Evolutionary conservation across 2,888 invertebrate genomes (phyloP).

Genomic region (Morpho helenor): DNA sequence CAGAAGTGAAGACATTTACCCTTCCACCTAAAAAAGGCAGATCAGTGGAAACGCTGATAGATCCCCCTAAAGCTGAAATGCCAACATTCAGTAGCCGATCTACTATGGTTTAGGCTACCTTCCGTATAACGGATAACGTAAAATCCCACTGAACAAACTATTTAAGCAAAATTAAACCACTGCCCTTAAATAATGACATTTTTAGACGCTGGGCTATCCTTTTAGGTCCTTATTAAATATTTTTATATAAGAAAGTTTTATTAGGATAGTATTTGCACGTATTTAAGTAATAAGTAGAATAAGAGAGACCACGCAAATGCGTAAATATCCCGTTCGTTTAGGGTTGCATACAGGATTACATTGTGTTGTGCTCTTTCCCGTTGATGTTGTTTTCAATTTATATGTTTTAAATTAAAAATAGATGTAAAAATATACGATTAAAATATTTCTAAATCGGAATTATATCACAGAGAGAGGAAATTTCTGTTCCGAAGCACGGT

Average conservation of each 20-base stretch:
- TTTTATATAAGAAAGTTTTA: not conserved
- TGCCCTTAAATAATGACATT: constrained; percentile 29
- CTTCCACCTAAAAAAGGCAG: constrained; percentile 63
- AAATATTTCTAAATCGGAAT: constrained; percentile 24
- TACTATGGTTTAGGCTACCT: constrained; percentile 59
- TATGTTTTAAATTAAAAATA: constrained; percentile 29
- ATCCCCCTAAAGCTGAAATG: constrained; percentile 56
- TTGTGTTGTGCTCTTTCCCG: constrained; percentile 43
- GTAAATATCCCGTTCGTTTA: not conserved
- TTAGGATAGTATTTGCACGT: constrained; percentile 10
- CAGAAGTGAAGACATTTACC: constrained; percentile 65
- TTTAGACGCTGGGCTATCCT: constrained; percentile 23
- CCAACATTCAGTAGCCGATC: constrained; percentile 65
- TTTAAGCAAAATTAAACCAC: constrained; percentile 15
- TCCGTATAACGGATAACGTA: not conserved
- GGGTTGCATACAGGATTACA: constrained; percentile 11
- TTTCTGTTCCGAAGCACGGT: constrained; percentile 72
- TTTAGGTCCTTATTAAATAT: constrained; percentile 6
- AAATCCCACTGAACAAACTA: constrained; percentile 31
- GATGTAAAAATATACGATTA: constrained; percentile 29
- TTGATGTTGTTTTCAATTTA: constrained; percentile 44
- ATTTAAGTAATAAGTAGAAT: too few species aligned
- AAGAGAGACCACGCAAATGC: too few species aligned
- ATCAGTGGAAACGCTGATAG: constrained; percentile 67
- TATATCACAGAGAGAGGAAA: constrained; percentile 67